Percentiles rank a stretch among this genome's conserved stretches.
These are phyloP conservation scores for Tupiocoris notatus DNA, from an alignment of 2,888 invertebrate genomes.

Conservation along the genomic window DNA sequence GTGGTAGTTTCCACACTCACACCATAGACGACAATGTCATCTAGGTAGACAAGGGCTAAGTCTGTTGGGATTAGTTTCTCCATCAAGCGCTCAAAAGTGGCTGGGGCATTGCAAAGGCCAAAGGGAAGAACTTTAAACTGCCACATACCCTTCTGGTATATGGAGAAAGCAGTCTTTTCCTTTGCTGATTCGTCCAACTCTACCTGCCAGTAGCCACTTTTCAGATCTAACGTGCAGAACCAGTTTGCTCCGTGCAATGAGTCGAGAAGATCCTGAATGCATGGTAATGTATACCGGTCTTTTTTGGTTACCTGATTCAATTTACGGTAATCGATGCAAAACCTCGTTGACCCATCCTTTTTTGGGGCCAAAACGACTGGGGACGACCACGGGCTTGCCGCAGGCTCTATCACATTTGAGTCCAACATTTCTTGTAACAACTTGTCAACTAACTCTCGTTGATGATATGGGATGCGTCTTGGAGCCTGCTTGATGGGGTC, in stretches of 20 bases:
- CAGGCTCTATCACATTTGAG: background rate
- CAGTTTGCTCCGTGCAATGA: too few species aligned
- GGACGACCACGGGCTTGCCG: slow-evolving; percentile 1
- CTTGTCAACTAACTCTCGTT: background rate
- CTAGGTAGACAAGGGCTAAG: background rate
- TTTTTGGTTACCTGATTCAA: slow-evolving; percentile 6
- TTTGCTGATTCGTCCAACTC: background rate
- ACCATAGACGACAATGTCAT: background rate
- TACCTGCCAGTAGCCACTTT: slow-evolving; percentile 1
- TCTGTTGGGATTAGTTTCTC: background rate
- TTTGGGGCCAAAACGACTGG: background rate
- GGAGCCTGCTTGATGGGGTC: slow-evolving; percentile 43
- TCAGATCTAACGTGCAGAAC: too few species aligned
- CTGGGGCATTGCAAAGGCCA: too few species aligned
- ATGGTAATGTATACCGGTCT: slow-evolving; percentile 1
- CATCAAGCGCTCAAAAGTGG: background rate
- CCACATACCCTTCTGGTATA: background rate
- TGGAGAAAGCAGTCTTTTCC: slow-evolving; percentile 3
- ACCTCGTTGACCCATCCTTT: slow-evolving; percentile 9
- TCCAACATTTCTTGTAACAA: slow-evolving; percentile 1
- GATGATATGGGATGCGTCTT: background rate
- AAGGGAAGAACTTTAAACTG: slow-evolving; percentile 12
- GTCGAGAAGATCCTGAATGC: too few species aligned
- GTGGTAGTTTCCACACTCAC: background rate
- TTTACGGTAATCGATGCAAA: background rate